phyloP scores from a whole-genome alignment of 2,888 invertebrate genomes.

The Zhengitettix transpicula region DNA sequence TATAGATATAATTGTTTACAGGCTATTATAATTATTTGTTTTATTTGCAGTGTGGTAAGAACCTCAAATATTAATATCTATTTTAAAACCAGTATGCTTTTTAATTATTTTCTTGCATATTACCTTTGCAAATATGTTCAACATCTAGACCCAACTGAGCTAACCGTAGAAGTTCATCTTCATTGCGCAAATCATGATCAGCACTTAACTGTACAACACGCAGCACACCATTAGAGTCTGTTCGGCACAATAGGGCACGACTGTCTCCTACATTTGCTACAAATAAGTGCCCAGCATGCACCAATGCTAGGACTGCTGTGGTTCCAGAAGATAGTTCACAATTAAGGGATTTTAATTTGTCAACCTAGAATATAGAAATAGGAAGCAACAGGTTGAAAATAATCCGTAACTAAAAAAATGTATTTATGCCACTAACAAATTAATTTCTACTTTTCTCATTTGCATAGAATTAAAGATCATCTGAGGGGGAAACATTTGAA shows the following conservation, averaged over 20 bases:
- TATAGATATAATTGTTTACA: too few relatives aligned
- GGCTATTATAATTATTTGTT: too few relatives aligned
- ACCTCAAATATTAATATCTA: too few relatives aligned
- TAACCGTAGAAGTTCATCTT: slow-evolving; percentile 65
- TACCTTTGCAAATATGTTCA: slow-evolving; percentile 47
- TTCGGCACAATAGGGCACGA: slow-evolving; percentile 62
- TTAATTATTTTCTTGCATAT: slow-evolving; percentile 11
- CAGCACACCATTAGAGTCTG: slow-evolving; percentile 57
- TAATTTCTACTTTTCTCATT: not conserved
- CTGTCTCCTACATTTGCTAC: slow-evolving; percentile 79
- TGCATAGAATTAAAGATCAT: not conserved
- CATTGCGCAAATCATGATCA: slow-evolving; percentile 71
- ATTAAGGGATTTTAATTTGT: slow-evolving; percentile 56
- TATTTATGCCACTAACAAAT: slow-evolving; percentile 14
- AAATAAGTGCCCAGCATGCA: slow-evolving; percentile 59
- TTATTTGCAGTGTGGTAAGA: too few relatives aligned
- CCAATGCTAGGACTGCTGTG: slow-evolving; percentile 65
- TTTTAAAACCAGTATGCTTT: too few relatives aligned
- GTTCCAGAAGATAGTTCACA: slow-evolving; percentile 66
- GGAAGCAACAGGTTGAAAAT: too few relatives aligned
- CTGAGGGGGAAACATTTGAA: too few relatives aligned
- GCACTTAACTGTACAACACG: slow-evolving; percentile 65
- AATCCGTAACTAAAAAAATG: slow-evolving; percentile 1
- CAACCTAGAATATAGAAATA: slow-evolving; percentile 23
- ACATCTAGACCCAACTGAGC: slow-evolving; percentile 58